These are phyloP conservation scores for Acronicta psi DNA, from an alignment of 2,888 invertebrate genomes.

Conservation along the genomic window DNA sequence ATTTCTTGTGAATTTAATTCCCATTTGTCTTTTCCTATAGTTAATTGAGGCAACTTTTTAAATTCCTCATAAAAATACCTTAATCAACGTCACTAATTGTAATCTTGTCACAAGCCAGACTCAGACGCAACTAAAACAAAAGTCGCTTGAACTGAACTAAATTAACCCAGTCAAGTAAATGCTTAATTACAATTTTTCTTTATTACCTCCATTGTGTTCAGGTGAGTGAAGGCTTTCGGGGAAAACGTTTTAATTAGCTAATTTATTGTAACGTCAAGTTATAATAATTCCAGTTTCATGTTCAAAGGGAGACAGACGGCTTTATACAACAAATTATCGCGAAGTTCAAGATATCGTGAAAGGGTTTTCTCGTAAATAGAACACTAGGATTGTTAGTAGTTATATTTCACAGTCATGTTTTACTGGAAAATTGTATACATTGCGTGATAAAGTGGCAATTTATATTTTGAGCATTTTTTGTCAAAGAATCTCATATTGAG, in stretches of 20 bases:
- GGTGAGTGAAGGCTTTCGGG: conserved; percentile 42
- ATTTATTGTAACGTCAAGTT: conserved; percentile 53
- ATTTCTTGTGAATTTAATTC: neutral
- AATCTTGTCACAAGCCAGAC: neutral
- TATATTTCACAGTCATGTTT: conserved; percentile 23
- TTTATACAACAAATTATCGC: conserved; percentile 51
- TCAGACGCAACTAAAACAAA: conserved; percentile 13
- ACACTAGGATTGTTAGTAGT: conserved; percentile 13
- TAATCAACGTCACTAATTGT: neutral
- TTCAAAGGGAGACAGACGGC: conserved; percentile 36
- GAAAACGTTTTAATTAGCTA: conserved; percentile 49
- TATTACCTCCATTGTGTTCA: conserved; percentile 51
- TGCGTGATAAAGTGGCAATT: conserved; percentile 12
- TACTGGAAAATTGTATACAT: conserved; percentile 13
- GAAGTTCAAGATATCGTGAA: conserved; percentile 31
- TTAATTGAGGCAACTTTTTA: neutral
- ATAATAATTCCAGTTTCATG: conserved; percentile 47
- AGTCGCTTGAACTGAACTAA: conserved; percentile 18
- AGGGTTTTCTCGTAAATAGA: conserved; percentile 24
- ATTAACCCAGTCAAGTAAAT: conserved; percentile 39
- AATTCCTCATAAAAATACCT: neutral
- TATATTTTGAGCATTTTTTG: conserved; percentile 7
- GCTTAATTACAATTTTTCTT: conserved; percentile 56
- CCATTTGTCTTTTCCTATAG: neutral
- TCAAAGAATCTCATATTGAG: conserved; percentile 5